Evolutionary conservation across 2,797 vertebrate species (phyloP), one percentile per base, ranked within the genome.

Genomic region (Enteromius paludinosus): DNA sequence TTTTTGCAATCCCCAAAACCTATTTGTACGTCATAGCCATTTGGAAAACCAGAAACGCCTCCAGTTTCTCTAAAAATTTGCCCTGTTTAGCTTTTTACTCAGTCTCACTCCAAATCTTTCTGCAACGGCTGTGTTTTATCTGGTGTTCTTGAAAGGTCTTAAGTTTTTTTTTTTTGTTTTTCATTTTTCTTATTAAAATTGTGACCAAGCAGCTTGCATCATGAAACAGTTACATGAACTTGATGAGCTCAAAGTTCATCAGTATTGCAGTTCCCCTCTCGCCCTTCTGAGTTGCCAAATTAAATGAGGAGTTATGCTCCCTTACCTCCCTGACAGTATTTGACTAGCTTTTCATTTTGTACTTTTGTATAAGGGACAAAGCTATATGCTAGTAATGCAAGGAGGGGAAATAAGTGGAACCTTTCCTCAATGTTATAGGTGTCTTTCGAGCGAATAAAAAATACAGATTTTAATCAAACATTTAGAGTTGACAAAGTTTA

Each of bases 261-360:
- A 88, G 87, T 91, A 87, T 93, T 91, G 86, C 78, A 74, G 87
- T 84, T 89, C 84, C 61, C 54, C 35, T 59, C 4, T 71, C 66
- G 28, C 77, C 43, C 9, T 69, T 86, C 78, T 83, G 45, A 83
- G 82, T 93, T 92, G 93, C 92, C 94, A 93, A 93, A 93, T 92
- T 78, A 43, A 69, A 68, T 64, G 76, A 72, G 84, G 69, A 81
- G 11, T 54, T 81, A 35, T 12, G 15, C 38, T 41, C 38, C 38
- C 38, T 38, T 38, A 33, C 49, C 41, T 85, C 71, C 69, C 56
- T 82, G 70, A 79, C 81, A 86, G 85, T 86, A 82, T 88, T 88
- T 71, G 54, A 82, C 43, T 78, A 49, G 69, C 28, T 83, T 74
- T 85, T 54, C 15, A 20, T 30, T 17, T 35, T 80, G 80, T 83